Evolutionary conservation across 2,797 vertebrate genomes (phyloP).

Genomic region (Gephyroberyx darwinii): DNA sequence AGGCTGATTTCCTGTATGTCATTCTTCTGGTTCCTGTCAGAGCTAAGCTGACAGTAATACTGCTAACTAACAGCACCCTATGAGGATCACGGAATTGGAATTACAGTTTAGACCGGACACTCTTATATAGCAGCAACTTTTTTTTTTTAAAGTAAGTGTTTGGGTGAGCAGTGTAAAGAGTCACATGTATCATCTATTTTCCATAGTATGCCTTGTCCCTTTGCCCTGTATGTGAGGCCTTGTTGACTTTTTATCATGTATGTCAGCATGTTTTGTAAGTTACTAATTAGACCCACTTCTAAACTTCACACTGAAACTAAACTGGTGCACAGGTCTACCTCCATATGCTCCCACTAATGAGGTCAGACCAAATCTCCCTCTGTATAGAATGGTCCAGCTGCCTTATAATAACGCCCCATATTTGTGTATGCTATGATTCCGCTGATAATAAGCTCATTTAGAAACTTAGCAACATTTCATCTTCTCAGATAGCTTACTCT

Average conservation of each 20-base stretch:
- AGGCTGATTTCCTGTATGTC: conserved; percentile 56
- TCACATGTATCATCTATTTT: conserved; percentile 11
- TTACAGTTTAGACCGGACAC: conserved; percentile 36
- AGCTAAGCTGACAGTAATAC: conserved; percentile 61
- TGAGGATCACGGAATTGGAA: conserved; percentile 34
- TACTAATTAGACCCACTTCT: conserved; percentile 28
- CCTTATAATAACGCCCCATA: conserved; percentile 74
- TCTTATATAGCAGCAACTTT: conserved; percentile 6
- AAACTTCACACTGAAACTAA: conserved; percentile 57
- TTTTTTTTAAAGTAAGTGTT: not conserved
- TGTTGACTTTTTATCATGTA: conserved; percentile 5
- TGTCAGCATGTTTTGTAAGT: not conserved
- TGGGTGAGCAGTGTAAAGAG: not conserved
- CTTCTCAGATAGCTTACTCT: conserved; percentile 38
- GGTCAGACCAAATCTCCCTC: conserved; percentile 74
- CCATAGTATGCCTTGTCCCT: conserved; percentile 1
- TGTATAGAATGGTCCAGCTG: conserved; percentile 74
- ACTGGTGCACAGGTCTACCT: conserved; percentile 62
- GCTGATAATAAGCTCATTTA: conserved; percentile 77
- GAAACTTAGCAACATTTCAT: conserved; percentile 64
- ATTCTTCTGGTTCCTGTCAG: conserved; percentile 55
- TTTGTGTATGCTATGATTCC: conserved; percentile 78
- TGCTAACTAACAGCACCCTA: conserved; percentile 58
- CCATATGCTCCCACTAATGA: conserved; percentile 82
- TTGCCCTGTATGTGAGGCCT: not conserved